Evolutionary conservation across 23 tunicate species (phyloP).

Genomic region (Trididemnum clinides): DNA sequence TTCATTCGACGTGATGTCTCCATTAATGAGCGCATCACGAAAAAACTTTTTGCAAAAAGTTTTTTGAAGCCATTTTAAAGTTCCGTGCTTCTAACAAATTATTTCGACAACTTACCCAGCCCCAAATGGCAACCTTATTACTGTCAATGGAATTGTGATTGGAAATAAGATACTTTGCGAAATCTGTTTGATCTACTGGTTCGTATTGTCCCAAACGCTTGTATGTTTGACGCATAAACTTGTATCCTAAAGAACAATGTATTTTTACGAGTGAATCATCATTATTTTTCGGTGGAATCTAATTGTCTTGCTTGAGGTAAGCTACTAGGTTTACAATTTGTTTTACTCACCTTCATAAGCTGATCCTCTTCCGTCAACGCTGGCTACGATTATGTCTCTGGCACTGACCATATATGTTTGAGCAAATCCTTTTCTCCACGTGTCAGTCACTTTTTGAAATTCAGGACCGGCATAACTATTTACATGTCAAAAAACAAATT

Average conservation of each 20-base stretch:
- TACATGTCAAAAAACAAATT: no score
- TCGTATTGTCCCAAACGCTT: slow-evolving; percentile 82
- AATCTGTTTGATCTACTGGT: slow-evolving; percentile 93
- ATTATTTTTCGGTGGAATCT: no score
- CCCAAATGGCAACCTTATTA: slow-evolving; percentile 80
- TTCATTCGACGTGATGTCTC: no score
- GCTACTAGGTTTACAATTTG: no score
- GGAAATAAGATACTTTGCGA: slow-evolving; percentile 47
- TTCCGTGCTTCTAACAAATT: no score
- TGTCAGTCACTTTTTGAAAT: slow-evolving; percentile 76
- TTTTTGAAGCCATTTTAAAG: no score
- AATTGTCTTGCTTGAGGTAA: no score
- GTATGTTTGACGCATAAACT: slow-evolving; percentile 86
- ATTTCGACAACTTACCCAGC: slow-evolving; percentile 75
- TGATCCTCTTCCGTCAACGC: slow-evolving; percentile 96
- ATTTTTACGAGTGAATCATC: no score
- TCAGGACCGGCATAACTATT: slow-evolving; percentile 98
- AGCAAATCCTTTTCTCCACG: slow-evolving; percentile 78
- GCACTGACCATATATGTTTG: slow-evolving; percentile 85
- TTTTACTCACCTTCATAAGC: slow-evolving; percentile 83
- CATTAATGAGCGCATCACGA: no score
- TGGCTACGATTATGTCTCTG: slow-evolving; percentile 79
- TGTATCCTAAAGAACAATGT: no score
- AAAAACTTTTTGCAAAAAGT: no score
- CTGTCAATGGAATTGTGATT: slow-evolving; percentile 46